These are phyloP conservation scores for Hephaestus fuliginosus DNA, from an alignment of 2,797 vertebrate genomes.

Conservation along the genomic window DNA sequence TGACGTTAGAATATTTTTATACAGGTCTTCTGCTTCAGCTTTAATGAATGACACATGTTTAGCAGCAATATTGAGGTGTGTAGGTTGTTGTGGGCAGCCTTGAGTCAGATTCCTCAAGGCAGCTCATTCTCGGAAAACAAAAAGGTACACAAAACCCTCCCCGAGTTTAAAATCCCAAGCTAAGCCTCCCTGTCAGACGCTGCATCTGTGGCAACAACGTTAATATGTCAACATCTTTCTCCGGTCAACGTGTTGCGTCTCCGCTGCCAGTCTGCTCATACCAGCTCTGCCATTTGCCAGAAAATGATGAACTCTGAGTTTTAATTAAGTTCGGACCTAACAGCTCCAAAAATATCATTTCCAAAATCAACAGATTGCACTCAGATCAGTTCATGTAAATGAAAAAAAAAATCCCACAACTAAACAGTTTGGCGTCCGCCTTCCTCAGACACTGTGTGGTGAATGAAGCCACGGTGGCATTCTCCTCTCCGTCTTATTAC, in stretches of 20 bases:
- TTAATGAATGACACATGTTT: not conserved
- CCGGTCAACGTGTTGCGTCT: not conserved
- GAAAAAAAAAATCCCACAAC: not conserved
- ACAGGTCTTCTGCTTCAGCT: too few relatives aligned
- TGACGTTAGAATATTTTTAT: too few relatives aligned
- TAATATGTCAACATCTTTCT: not conserved
- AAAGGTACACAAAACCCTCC: not conserved
- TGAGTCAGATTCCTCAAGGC: not conserved
- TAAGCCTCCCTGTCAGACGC: not conserved
- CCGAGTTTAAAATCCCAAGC: not conserved
- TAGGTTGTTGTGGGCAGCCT: not conserved
- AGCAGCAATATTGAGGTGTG: not conserved
- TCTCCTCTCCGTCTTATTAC: slow-evolving; percentile 22
- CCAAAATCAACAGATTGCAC: slow-evolving; percentile 14
- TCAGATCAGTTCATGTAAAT: slow-evolving; percentile 1
- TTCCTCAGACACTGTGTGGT: slow-evolving; percentile 11
- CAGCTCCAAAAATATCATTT: not conserved
- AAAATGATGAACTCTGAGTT: not conserved
- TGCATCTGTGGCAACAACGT: slow-evolving; percentile 8
- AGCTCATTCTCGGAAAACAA: not conserved
- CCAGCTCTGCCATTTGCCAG: not conserved
- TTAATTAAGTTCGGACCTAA: not conserved
- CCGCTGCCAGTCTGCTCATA: not conserved
- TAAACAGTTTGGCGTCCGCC: slow-evolving; percentile 19
- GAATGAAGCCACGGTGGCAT: slow-evolving; percentile 28